Evolutionary conservation across 2,797 vertebrate genomes (phyloP), one percentile per base, ranked within the genome.

Genomic region (Lateolabrax maculatus): DNA sequence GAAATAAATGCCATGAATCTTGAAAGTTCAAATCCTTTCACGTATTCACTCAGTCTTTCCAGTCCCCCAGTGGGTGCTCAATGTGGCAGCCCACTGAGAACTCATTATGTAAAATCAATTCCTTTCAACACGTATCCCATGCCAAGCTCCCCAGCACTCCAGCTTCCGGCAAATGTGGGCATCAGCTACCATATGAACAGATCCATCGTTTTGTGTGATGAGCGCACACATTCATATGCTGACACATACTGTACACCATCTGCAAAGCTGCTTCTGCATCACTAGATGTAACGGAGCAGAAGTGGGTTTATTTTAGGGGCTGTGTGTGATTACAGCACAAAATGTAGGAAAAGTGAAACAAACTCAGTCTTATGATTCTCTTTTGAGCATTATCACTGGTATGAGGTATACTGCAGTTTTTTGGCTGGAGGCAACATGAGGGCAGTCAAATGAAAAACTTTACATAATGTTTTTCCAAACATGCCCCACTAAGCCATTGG

Each of bases 41-140:
- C 34, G 64, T n/a, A 66, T 86, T 60, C 57, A 48, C 63, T 79
- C 64, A 46, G 23, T 80, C 82, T 72, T 68, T 61, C 64, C 79
- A 83, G 75, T 70, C 62, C 86, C 83, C 67, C 77, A 75, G 71
- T 70, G 70, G 68, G 27, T 34, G 75, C 79, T 87, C 64, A 81
- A 46, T 75, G 72, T 68, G 77, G 56, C 79, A 60, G 43, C 87
- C 55, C 60, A 67, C 84, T 84, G 84, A 88, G 81, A 91, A 82
- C 72, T 91, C 79, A 84, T 93, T 88, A 90, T 91, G 77, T 84
- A 85, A 89, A 92, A 92, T 91, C 74, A 84, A 51, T 85, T 85
- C 80, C 78, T 84, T 92, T 91, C 80, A 84, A 67, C 65, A 73
- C 44, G 36, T 68, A 83, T 71, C 78, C 72, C 55, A 66, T 81